Evolutionary conservation across 1,140 invertebrate species (phyloP).

Genomic region (Nephotettix cincticeps): DNA sequence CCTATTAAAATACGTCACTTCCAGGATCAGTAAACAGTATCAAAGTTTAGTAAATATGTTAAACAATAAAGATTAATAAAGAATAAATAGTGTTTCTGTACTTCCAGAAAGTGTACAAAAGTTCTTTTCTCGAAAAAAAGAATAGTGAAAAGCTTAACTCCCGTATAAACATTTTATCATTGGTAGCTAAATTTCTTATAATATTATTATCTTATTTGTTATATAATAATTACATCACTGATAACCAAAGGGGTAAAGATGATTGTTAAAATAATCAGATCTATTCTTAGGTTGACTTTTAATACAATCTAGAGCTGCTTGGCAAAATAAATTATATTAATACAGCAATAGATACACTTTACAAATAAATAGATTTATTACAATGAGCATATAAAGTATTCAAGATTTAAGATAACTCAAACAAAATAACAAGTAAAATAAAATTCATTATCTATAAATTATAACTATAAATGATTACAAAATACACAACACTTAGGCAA

Average conservation of each 20-base stretch:
- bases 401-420: background rate
- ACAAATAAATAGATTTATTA: background rate
- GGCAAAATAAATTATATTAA: background rate
- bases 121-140: background rate
- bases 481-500: background rate
- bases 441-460: background rate
- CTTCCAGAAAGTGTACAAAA: too few species aligned
- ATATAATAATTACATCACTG: background rate
- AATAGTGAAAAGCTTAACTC: background rate
- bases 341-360: constrained; percentile 2
- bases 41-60: too few species aligned
- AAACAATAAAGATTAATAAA: too few species aligned
- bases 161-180: background rate
- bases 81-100: too few species aligned
- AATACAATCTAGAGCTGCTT: background rate
- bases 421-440: background rate
- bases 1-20: too few species aligned
- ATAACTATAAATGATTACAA: background rate
- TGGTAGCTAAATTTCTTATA: background rate
- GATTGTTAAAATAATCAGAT: background rate
- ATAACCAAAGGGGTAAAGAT: background rate
- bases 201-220: background rate
- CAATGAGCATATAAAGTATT: background rate
- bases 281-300: too few species aligned
- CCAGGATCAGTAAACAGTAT: too few species aligned